Conservation (phyloP, 2,888 invertebrate genomes). For the Epiblema foenella region DNA sequence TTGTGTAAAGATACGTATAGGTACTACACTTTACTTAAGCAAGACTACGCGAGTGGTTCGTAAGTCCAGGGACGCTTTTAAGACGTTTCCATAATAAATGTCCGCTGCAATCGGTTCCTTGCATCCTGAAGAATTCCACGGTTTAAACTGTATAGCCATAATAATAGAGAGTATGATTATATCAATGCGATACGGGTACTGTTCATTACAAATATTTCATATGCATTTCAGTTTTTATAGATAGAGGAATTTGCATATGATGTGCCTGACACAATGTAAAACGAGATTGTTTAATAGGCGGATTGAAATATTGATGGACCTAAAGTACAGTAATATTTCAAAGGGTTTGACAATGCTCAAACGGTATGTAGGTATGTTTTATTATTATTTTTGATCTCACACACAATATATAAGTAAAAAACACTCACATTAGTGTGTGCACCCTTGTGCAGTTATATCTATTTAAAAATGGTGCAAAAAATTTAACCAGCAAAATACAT, state of each 20-base stretch:
- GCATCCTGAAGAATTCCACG: slow-evolving; percentile 48
- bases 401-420: no score
- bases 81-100: slow-evolving; percentile 74
- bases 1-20: slow-evolving; percentile 48
- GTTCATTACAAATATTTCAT: background rate
- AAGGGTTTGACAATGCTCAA: no score
- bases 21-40: slow-evolving; percentile 63
- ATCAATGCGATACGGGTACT: background rate
- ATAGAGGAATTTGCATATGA: no score
- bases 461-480: background rate
- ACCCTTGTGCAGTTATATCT: no score
- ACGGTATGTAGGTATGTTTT: no score
- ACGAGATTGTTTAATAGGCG: no score
- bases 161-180: background rate
- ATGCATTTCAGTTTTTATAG: no score
- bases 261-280: no score
- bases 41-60: slow-evolving; percentile 72
- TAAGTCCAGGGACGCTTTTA: slow-evolving; percentile 74
- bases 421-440: no score
- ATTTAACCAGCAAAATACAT: background rate
- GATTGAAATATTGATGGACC: no score
- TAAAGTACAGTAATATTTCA: no score
- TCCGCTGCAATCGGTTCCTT: slow-evolving; percentile 51
- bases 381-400: no score
- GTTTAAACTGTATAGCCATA: slow-evolving; percentile 12